phyloP scores from a whole-genome alignment of 37 sponge, comb jelly and placozoan genomes.

The Dysidea cf. avara region DNA sequence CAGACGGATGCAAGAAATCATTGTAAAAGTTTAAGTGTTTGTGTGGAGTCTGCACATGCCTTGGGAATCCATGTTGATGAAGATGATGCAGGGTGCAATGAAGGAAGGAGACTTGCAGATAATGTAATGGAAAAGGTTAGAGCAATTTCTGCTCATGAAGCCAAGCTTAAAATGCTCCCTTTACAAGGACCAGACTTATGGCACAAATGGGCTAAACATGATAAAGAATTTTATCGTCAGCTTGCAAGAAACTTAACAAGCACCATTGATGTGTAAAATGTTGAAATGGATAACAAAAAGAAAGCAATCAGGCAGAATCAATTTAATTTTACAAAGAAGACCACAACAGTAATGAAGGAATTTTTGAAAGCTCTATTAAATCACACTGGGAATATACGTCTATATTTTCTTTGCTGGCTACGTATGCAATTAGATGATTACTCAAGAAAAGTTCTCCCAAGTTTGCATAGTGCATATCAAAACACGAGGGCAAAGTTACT shows the following conservation, averaged over 20 bases:
- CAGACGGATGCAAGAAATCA: background rate
- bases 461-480: background rate
- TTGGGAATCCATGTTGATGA: slow-evolving; percentile 24
- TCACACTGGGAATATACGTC: background rate
- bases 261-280: slow-evolving; percentile 1
- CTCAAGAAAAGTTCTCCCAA: slow-evolving; percentile 2
- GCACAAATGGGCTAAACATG: slow-evolving; percentile 23
- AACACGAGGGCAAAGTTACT: background rate
- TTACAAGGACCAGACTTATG: slow-evolving; percentile 19
- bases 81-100: background rate
- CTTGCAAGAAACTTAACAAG: background rate
- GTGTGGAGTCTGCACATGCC: background rate
- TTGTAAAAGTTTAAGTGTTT: background rate
- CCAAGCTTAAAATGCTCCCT: slow-evolving; percentile 14
- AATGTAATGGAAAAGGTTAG: background rate
- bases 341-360: slow-evolving; percentile 2
- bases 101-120: slow-evolving; percentile 8
- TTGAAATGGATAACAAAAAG: background rate
- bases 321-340: background rate
- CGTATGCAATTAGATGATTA: slow-evolving; percentile 2
- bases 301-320: background rate
- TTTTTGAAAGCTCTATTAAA: background rate
- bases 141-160: background rate
- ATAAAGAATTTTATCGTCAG: slow-evolving; percentile 21
- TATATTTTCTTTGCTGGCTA: background rate